Evolutionary conservation across 1,140 invertebrate genomes (phyloP).

Genomic region (Melanaphis sacchari): DNA sequence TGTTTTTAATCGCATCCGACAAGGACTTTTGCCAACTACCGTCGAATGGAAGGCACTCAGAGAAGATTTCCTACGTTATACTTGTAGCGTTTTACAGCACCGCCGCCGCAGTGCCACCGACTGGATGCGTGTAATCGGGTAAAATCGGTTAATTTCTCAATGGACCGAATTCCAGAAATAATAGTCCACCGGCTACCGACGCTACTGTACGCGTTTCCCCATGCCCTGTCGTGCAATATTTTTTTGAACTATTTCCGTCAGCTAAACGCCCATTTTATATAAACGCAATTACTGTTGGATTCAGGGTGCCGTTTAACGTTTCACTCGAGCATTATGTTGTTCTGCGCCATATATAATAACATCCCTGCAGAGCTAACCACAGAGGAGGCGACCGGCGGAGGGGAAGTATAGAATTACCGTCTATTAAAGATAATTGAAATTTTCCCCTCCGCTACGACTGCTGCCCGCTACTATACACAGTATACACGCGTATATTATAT

Average conservation of each 20-base stretch:
- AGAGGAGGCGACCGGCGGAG: background rate
- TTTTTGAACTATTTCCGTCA: constrained; percentile 41
- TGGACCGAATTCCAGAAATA: constrained; percentile 27
- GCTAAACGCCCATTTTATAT: constrained; percentile 44
- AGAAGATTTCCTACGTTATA: background rate
- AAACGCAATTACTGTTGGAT: constrained; percentile 55
- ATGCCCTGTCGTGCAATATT: background rate
- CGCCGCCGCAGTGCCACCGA: background rate
- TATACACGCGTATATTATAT: background rate
- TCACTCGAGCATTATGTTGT: constrained; percentile 54
- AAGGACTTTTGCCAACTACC: background rate
- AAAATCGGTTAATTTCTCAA: constrained; percentile 45
- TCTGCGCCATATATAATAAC: constrained; percentile 44
- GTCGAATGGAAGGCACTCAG: background rate
- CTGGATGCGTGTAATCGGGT: constrained; percentile 18
- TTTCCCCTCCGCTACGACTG: constrained; percentile 37
- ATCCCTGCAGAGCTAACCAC: constrained; percentile 39
- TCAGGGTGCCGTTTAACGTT: constrained; percentile 56
- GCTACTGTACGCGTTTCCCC: background rate
- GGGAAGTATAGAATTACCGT: constrained; percentile 57
- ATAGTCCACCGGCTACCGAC: background rate
- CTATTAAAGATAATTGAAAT: constrained; percentile 58
- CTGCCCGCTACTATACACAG: background rate
- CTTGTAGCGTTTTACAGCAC: background rate
- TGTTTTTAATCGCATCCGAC: background rate